Evolutionary conservation across 2,113 vertebrate genomes (phyloP).

Genomic region (Condylura cristata): DNA sequence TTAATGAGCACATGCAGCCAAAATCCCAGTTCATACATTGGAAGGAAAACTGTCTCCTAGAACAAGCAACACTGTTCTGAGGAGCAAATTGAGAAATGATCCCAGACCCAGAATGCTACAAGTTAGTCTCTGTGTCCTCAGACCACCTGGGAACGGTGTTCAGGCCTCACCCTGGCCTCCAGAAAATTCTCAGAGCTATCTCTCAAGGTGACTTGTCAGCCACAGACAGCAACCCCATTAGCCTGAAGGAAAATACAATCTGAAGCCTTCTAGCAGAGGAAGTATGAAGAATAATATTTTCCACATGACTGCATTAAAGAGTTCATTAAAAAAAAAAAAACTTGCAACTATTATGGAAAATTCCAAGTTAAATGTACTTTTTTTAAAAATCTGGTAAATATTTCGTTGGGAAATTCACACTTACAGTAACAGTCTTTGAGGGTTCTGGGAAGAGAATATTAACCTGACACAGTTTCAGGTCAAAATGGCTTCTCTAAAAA

Average conservation of each 20-base stretch:
- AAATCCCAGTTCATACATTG: background rate
- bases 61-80: background rate
- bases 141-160: background rate
- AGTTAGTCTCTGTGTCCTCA: background rate
- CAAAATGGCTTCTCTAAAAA: background rate
- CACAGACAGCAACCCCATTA: background rate
- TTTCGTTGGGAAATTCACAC: constrained; percentile 45
- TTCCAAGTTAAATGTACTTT: constrained; percentile 44
- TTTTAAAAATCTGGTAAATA: constrained; percentile 20
- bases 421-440: background rate
- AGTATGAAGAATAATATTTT: constrained; percentile 44
- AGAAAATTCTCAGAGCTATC: background rate
- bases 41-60: background rate
- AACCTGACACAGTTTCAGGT: background rate
- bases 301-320: background rate
- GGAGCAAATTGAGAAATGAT: background rate
- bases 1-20: constrained; percentile 59
- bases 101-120: background rate
- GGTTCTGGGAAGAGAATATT: background rate
- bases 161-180: background rate
- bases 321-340: background rate
- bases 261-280: background rate
- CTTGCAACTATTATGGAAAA: constrained; percentile 47
- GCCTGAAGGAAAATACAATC: background rate
- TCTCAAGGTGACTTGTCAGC: background rate